These are phyloP conservation scores for Percopsis transmontana DNA, from an alignment of 2,113 vertebrate species.

Conservation along the genomic window DNA sequence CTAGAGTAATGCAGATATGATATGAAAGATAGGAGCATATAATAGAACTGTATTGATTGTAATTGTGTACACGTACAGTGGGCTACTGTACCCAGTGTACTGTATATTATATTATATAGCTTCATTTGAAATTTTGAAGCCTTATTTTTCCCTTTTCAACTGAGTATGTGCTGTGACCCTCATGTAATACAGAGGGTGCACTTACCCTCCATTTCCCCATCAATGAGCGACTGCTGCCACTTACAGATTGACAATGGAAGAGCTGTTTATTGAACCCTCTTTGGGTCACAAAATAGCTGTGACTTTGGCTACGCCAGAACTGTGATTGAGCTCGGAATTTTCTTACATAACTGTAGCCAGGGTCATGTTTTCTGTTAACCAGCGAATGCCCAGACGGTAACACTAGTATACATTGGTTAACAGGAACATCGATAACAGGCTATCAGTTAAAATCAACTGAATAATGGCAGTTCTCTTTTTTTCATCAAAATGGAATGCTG, in stretches of 20 bases:
- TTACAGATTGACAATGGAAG: conserved; percentile 37
- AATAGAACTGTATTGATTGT: too few species aligned
- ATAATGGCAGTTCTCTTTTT: not conserved
- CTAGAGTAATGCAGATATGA: too few species aligned
- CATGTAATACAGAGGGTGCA: conserved; percentile 14
- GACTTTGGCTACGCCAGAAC: conserved; percentile 29
- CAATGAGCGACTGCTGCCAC: conserved; percentile 9
- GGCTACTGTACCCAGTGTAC: too few species aligned
- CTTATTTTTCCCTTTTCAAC: conserved; percentile 13
- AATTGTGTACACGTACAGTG: too few species aligned
- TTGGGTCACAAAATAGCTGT: conserved; percentile 7
- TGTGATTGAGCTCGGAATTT: conserved; percentile 25
- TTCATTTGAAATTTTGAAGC: not conserved
- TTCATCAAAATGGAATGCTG: not conserved
- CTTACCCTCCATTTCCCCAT: conserved; percentile 2
- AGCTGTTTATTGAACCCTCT: conserved; percentile 30
- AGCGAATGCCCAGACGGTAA: conserved; percentile 30
- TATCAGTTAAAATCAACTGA: not conserved
- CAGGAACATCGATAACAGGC: conserved; percentile 32
- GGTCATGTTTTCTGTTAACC: conserved; percentile 13
- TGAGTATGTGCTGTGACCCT: conserved; percentile 13
- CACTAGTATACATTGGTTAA: conserved; percentile 36
- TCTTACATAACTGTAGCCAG: conserved; percentile 39
- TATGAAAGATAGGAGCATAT: too few species aligned
- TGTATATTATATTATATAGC: not conserved